phyloP scores from a whole-genome alignment of 1,140 invertebrate genomes.

The Sycophaga agraensis region DNA sequence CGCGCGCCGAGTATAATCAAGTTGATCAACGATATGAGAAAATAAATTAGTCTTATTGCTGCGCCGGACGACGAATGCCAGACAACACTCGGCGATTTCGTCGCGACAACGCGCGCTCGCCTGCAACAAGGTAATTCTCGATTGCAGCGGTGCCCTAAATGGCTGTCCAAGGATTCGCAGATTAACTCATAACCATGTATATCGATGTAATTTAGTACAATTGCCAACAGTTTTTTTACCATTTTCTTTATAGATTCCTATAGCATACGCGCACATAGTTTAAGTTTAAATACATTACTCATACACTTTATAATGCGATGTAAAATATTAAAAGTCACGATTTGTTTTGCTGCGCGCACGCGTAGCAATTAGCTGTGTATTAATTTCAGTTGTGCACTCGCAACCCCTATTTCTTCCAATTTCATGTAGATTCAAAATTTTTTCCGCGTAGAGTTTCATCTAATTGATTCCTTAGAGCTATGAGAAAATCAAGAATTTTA shows the following conservation, averaged over 20 bases:
- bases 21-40: not conserved
- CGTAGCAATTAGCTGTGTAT: not conserved
- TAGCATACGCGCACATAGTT: constrained; percentile 7
- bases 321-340: not conserved
- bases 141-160: constrained; percentile 48
- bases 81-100: constrained; percentile 6
- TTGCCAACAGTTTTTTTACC: constrained; percentile 18
- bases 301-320: not conserved
- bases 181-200: constrained; percentile 30
- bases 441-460: no score
- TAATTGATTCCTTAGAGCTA: not conserved
- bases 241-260: constrained; percentile 27
- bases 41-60: constrained; percentile 17
- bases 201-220: constrained; percentile 25
- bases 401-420: not conserved
- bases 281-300: constrained; percentile 16
- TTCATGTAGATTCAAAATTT: not conserved
- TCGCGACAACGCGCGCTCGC: not conserved
- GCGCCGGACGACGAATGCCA: not conserved
- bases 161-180: constrained; percentile 35
- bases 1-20: not conserved
- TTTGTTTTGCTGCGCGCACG: not conserved
- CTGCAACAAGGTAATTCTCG: constrained; percentile 30
- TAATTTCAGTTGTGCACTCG: not conserved
- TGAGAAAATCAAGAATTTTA: no score